phyloP scores from a whole-genome alignment of 2,888 invertebrate genomes.

The Acrocyrtus sp. region DNA sequence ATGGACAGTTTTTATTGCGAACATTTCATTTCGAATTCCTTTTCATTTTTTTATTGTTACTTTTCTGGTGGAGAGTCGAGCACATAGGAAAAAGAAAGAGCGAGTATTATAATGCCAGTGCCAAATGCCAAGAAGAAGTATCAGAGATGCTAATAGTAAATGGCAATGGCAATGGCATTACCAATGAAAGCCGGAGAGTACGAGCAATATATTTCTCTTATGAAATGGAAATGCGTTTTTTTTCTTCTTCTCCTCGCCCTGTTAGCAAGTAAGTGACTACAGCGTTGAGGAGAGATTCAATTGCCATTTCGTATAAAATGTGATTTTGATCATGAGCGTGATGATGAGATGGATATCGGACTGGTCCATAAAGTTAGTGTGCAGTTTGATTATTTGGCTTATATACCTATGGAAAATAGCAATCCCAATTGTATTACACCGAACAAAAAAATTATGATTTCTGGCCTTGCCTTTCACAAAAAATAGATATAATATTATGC shows the following conservation, averaged over 20 bases:
- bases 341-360: constrained; percentile 28
- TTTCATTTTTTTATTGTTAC: constrained; percentile 9
- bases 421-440: not conserved
- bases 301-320: constrained; percentile 22
- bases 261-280: not conserved
- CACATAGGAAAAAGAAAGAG: constrained; percentile 6
- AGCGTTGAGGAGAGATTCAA: constrained; percentile 15
- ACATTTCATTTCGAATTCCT: constrained; percentile 30
- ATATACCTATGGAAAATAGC: not conserved
- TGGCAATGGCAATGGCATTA: too few species aligned
- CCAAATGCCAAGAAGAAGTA: not conserved
- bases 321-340: constrained; percentile 17
- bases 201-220: too few species aligned
- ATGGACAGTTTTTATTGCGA: constrained; percentile 33
- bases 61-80: not conserved
- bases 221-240: not conserved
- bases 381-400: constrained; percentile 10
- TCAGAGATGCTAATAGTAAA: not conserved
- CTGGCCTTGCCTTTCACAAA: too few species aligned
- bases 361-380: constrained; percentile 8
- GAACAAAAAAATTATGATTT: too few species aligned
- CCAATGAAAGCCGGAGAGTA: too few species aligned
- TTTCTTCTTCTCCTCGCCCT: not conserved
- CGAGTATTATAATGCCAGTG: not conserved
- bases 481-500: too few species aligned